Percentiles rank a stretch among this genome's conserved stretches.
phyloP scores from a whole-genome alignment of 2,113 vertebrate genomes.

The Rhadina sibilatrix region DNA sequence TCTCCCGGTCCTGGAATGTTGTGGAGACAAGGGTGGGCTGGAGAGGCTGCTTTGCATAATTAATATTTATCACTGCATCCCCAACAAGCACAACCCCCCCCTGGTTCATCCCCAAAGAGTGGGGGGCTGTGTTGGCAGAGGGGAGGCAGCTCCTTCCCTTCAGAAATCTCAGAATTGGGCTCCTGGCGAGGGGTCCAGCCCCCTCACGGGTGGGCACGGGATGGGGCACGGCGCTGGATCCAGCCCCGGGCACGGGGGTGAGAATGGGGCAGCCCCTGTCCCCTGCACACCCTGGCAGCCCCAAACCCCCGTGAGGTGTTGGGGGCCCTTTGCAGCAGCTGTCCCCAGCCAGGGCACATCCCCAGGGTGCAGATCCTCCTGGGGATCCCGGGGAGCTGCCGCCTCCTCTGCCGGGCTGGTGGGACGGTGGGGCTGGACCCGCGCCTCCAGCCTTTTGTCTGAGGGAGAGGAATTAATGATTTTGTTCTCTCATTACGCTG shows the following conservation, averaged over 20 bases:
- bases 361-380: neutral
- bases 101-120: neutral
- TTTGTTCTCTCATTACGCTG: constrained; percentile 45
- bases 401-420: rapidly evolving
- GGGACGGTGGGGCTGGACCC: neutral
- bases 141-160: neutral
- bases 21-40: neutral
- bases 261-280: rapidly evolving
- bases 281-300: neutral
- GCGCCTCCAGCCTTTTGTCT: constrained; percentile 32
- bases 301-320: rapidly evolving
- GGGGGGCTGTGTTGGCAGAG: neutral
- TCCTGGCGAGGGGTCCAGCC: rapidly evolving
- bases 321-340: neutral
- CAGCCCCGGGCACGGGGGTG: neutral
- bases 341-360: rapidly evolving
- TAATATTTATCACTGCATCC: neutral
- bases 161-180: rapidly evolving
- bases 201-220: neutral
- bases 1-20: neutral
- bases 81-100: neutral
- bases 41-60: neutral
- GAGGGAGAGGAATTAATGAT: constrained; percentile 47
- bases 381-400: neutral
- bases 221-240: neutral